Evolutionary conservation across 1,140 invertebrate species (phyloP), one percentile per base, ranked within the genome.

Genomic region (Platyscapa corneri): DNA sequence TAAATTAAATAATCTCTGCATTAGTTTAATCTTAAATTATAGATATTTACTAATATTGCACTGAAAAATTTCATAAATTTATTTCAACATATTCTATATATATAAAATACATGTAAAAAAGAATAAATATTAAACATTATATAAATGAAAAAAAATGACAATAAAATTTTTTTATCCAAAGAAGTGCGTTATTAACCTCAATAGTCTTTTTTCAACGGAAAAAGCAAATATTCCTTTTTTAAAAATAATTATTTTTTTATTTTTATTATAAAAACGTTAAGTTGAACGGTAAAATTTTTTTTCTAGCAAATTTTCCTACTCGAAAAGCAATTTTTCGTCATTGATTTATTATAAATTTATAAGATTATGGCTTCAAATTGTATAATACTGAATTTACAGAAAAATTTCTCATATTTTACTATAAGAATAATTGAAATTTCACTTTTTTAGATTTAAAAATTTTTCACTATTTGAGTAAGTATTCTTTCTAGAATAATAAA

Each of bases 1-100:
- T 75, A 80, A 64, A 34, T 82, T 82, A 86, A 86, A 86, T 86
- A 82, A 82, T 82, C 80, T 86, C 80, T 77, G 77, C 78, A 75
- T 42, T 82, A 70, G 82, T 86, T 56, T 82, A 82, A 86, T 46
- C 72, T 82, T 82, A 86, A 78, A 86, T 60, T 86, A 86, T 77
- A 82, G 82, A 70, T 65, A 56, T 37, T 56, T 70, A 78, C 53
- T 80, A 82, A 65, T 82, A 82, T 82, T 82, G 84, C 80, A 82
- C 84, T 56, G 32, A 78, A 70, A 18, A 86, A 86, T 86, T 86
- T 82, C 20, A 82, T 3, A 85, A 82, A 67, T 82, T 75, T 76
- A 82, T 86, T 67, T 64, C 65, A 78, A 72, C 74, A 78, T 46
- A 32, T 46, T 46, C 12, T 46, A 56, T 37, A 12, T 78, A 67